These are phyloP conservation scores for Nylanderia fulva DNA, from an alignment of 1,140 invertebrate species.

Conservation along the genomic window DNA sequence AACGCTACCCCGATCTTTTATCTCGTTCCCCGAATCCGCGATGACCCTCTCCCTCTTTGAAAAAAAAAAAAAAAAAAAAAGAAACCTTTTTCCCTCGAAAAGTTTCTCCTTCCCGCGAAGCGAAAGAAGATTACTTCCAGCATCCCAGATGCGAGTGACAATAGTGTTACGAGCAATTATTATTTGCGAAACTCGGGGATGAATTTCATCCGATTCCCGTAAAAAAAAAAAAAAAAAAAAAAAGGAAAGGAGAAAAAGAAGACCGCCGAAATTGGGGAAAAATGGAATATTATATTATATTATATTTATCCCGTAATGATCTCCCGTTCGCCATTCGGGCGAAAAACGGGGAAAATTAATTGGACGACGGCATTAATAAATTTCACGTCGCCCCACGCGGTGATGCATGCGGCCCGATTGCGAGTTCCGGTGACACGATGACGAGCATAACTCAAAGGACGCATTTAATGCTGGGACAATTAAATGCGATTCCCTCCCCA, in stretches of 20 bases:
- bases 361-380: slow-evolving; percentile 60
- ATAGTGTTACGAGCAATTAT: neutral
- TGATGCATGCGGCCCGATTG: slow-evolving; percentile 51
- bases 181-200: neutral
- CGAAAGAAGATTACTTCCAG: no score
- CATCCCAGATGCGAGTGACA: no score
- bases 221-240: neutral
- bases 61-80: no score
- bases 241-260: neutral
- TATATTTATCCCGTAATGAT: slow-evolving; percentile 32
- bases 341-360: slow-evolving; percentile 32
- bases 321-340: neutral
- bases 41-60: neutral
- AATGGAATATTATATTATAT: slow-evolving; percentile 26
- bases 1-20: neutral
- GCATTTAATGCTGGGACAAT: slow-evolving; percentile 78
- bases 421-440: slow-evolving; percentile 69
- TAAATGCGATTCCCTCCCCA: slow-evolving; percentile 75
- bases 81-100: neutral
- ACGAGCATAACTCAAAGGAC: slow-evolving; percentile 74
- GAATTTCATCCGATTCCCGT: neutral
- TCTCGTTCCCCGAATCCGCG: neutral
- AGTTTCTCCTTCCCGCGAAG: neutral
- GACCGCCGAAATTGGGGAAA: neutral
- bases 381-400: slow-evolving; percentile 41